Percentiles rank a stretch among this genome's conserved stretches.
phyloP scores from a whole-genome alignment of 1,140 invertebrate species.

The Cheumatopsyche charites region DNA sequence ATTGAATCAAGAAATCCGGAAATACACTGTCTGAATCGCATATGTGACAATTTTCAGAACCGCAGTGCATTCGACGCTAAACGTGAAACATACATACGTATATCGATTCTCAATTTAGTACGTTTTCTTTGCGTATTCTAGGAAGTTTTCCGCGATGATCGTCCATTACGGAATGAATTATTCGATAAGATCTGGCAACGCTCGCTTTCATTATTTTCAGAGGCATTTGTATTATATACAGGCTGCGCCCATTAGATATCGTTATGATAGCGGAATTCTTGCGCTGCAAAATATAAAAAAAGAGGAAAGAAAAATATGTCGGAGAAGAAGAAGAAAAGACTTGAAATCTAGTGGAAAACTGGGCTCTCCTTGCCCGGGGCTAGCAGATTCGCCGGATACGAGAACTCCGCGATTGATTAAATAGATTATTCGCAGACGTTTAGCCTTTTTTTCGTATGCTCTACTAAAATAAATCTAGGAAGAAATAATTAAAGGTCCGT shows the following conservation, averaged over 20 bases:
- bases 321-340: not conserved
- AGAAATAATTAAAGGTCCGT: too few relatives aligned
- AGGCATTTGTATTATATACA: not conserved
- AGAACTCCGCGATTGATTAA: conserved; percentile 14
- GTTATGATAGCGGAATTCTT: conserved; percentile 7
- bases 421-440: conserved; percentile 21
- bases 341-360: not conserved
- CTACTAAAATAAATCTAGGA: too few relatives aligned
- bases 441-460: not conserved
- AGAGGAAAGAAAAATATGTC: not conserved
- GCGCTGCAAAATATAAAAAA: not conserved
- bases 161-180: not conserved
- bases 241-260: conserved; percentile 14
- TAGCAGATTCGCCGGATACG: not conserved
- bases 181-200: conserved; percentile 14
- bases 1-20: too few relatives aligned
- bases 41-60: too few relatives aligned
- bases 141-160: too few relatives aligned
- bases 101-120: too few relatives aligned
- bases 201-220: conserved; percentile 2
- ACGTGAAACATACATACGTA: too few relatives aligned
- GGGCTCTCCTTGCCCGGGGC: not conserved
- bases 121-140: too few relatives aligned
- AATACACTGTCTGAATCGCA: too few relatives aligned
- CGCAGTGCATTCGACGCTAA: too few relatives aligned